Conservation (phyloP, 2,888 invertebrate species). For the Synergus gifuensis region DNA sequence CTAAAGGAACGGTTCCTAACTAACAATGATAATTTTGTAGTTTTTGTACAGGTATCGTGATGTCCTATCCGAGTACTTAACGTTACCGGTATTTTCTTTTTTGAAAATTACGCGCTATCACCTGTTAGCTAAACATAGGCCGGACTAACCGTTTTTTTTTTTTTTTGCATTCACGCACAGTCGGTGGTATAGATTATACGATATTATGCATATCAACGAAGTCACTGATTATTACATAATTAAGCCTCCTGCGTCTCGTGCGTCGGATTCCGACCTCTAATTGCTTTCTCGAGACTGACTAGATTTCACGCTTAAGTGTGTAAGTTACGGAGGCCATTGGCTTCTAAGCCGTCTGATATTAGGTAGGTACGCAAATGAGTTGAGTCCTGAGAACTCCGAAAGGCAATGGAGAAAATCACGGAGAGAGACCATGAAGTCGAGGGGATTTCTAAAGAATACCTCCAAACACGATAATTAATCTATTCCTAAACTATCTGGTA, state of each 20-base stretch:
- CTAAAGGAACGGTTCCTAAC: conserved; percentile 30
- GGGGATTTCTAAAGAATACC: conserved; percentile 20
- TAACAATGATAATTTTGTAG: conserved; percentile 30
- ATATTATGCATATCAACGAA: conserved; percentile 39
- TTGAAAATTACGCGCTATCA: conserved; percentile 56
- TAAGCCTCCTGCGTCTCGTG: conserved; percentile 36
- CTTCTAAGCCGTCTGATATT: conserved; percentile 41
- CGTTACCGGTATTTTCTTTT: conserved; percentile 47
- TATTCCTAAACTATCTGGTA: conserved; percentile 32
- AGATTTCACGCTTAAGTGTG: conserved; percentile 37
- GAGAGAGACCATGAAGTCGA: conserved; percentile 37
- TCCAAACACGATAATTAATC: conserved; percentile 8
- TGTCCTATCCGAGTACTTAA: conserved; percentile 29
- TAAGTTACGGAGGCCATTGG: conserved; percentile 40
- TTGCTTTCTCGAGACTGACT: conserved; percentile 38
- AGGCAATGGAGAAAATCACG: conserved; percentile 41
- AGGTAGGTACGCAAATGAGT: conserved; percentile 36
- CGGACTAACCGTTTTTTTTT: conserved; percentile 69
- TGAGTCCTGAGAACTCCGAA: conserved; percentile 25
- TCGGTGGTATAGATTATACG: conserved; percentile 50
- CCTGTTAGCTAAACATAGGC: conserved; percentile 72
- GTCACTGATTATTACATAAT: conserved; percentile 35
- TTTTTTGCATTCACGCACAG: conserved; percentile 54
- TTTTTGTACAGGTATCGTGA: conserved; percentile 25
- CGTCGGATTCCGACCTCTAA: conserved; percentile 30